A percentile compares a stretch with the other conserved stretches of the same genome.
phyloP scores from a whole-genome alignment of 2,888 invertebrate species.

The Hermaeophaga mercurialis region DNA sequence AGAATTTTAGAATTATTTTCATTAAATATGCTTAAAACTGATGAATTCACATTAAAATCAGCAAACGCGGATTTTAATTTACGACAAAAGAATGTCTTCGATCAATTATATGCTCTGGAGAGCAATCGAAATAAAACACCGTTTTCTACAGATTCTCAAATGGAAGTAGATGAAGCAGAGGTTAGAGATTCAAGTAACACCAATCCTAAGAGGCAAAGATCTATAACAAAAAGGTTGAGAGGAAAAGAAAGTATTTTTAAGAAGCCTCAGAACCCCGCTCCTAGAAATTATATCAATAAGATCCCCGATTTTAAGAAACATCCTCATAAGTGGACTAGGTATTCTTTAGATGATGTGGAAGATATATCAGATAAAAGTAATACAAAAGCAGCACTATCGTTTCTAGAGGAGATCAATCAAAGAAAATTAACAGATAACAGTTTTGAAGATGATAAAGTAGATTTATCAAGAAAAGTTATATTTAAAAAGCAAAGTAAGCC shows the following conservation, averaged over 20 bases:
- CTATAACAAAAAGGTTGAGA: conserved; percentile 66
- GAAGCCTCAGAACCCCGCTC: conserved; percentile 69
- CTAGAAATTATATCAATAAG: conserved; percentile 53
- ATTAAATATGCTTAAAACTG: conserved; percentile 17
- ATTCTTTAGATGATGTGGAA: conserved; percentile 78
- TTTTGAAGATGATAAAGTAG: conserved; percentile 36
- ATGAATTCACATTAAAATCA: conserved; percentile 37
- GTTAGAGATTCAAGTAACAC: background rate
- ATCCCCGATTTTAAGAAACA: conserved; percentile 68
- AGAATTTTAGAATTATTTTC: too few relatives aligned
- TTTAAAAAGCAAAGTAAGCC: conserved; percentile 46
- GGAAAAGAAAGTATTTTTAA: conserved; percentile 82
- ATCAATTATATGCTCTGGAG: conserved; percentile 66
- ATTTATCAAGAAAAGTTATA: conserved; percentile 47
- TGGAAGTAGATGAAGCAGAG: conserved; percentile 34
- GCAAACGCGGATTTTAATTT: conserved; percentile 56
- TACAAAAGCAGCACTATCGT: conserved; percentile 76
- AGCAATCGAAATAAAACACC: conserved; percentile 51
- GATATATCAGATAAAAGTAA: conserved; percentile 83
- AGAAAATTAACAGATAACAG: conserved; percentile 34
- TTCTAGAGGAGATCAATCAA: conserved; percentile 70
- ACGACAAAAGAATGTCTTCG: conserved; percentile 73
- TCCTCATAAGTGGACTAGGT: conserved; percentile 83
- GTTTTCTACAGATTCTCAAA: conserved; percentile 24
- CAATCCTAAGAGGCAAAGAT: conserved; percentile 49